These are phyloP conservation scores for Aythya baeri DNA, from an alignment of 2,113 vertebrate genomes.

Conservation along the genomic window DNA sequence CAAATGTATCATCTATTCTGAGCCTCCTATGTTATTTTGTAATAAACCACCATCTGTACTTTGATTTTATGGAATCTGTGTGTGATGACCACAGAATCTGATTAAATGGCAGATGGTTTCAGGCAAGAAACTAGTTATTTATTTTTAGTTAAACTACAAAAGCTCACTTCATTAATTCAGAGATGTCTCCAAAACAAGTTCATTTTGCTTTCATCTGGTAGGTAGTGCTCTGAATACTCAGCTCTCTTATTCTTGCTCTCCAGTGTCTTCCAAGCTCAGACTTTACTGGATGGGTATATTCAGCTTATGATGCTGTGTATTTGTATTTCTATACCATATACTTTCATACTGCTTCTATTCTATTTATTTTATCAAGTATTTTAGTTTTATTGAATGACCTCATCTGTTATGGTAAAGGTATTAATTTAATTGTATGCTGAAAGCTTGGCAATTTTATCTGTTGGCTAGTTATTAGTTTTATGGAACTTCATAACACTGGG, in stretches of 20 bases:
- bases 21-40: conserved; percentile 76
- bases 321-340: neutral
- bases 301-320: neutral
- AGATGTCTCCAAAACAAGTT: neutral
- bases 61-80: conserved; percentile 73
- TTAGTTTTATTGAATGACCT: neutral
- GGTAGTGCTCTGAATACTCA: neutral
- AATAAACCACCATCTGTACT: conserved; percentile 82
- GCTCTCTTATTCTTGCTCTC: neutral
- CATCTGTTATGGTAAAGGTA: neutral
- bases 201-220: neutral
- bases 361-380: neutral
- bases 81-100: conserved; percentile 75
- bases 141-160: neutral
- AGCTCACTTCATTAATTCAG: neutral
- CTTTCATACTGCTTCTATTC: neutral
- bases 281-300: neutral
- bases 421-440: neutral
- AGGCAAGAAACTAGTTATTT: conserved; percentile 24
- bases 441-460: neutral
- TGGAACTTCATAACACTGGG: neutral
- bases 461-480: neutral
- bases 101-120: conserved; percentile 74
- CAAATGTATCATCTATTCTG: conserved; percentile 80
- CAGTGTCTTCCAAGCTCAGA: neutral